Evolutionary conservation across 64 coral and sea anemone species (phyloP), one percentile per base, ranked within the genome.

Genomic region (Porites australiensis): DNA sequence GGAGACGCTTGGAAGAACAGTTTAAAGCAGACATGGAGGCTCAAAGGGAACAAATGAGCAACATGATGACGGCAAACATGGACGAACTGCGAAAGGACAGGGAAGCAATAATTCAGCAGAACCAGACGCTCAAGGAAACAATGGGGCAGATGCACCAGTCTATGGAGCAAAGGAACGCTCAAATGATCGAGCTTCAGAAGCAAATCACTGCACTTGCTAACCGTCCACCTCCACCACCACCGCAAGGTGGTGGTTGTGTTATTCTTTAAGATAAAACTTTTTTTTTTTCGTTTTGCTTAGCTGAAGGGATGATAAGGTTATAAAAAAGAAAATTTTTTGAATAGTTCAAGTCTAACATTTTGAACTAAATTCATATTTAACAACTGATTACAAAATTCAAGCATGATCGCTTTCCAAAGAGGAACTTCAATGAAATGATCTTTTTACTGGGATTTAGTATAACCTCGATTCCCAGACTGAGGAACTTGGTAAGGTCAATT

Each of bases 21-120:
- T 95, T 95, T 47, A 87, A 79, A 73, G 74, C n/a, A 27, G 87
- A 95, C 59, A 69, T 92, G 75, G 75, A 88, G 74, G 22, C 83
- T 72, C 89, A 92, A 71, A 88, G 86, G 20, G 64, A 82, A 47
- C 89, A 92, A 86, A 80, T 95, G 94, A 44, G 74, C 44, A 92
- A 95, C 57, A 92, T 95, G 94, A 82, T 95, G 77, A 69, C 70
- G n/a, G 89, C 94, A 15, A 95, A 95, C 89, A 87, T 92, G 76
- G 48, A 92, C 2, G 89, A 92, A 75, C 46, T 92, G 50, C 54
- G 74, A 65, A 22, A 51, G 4, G 94, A 92, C 6, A 50, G 89
- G 8, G 58, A 84, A 15, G 81, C 81, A 10, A 84, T 84, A 68
- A 7, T 84, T 15, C 16, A 84, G 6, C 81, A 84, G 44, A 84